Evolutionary conservation across 2,888 invertebrate genomes (phyloP).

Genomic region (Dermolepida albohirtum): DNA sequence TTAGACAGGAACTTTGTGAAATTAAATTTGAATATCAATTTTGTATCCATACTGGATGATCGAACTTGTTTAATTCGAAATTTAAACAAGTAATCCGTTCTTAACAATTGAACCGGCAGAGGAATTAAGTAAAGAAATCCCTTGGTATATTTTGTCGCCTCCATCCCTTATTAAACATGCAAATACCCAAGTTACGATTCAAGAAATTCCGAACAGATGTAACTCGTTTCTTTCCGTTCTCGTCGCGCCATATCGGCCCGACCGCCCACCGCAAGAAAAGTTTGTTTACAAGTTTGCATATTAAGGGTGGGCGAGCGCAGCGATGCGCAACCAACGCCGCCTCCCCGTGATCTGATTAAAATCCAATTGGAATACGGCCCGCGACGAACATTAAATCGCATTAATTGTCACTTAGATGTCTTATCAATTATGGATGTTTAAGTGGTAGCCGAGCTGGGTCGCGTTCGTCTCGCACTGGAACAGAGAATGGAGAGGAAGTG

Average conservation of each 20-base stretch:
- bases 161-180: conserved; percentile 17
- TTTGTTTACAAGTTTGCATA: conserved; percentile 31
- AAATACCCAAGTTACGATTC: conserved; percentile 32
- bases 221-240: conserved; percentile 27
- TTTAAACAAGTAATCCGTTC: too few species aligned
- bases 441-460: conserved; percentile 2
- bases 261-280: conserved; percentile 17
- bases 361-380: conserved; percentile 32
- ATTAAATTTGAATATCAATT: too few species aligned
- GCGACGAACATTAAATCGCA: conserved; percentile 32
- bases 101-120: too few species aligned
- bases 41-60: too few species aligned
- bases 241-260: neutral
- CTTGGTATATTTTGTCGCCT: too few species aligned
- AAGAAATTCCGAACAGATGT: conserved; percentile 35
- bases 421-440: conserved; percentile 22
- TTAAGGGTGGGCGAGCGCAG: conserved; percentile 6
- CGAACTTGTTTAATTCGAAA: too few species aligned
- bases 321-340: neutral
- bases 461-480: neutral
- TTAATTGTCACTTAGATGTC: conserved; percentile 33
- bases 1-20: too few species aligned
- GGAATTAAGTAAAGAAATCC: too few species aligned
- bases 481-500: neutral
- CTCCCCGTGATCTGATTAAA: conserved; percentile 19